These are phyloP conservation scores for Vespertilio murinus DNA, from an alignment of 2,797 vertebrate genomes.

Conservation along the genomic window DNA sequence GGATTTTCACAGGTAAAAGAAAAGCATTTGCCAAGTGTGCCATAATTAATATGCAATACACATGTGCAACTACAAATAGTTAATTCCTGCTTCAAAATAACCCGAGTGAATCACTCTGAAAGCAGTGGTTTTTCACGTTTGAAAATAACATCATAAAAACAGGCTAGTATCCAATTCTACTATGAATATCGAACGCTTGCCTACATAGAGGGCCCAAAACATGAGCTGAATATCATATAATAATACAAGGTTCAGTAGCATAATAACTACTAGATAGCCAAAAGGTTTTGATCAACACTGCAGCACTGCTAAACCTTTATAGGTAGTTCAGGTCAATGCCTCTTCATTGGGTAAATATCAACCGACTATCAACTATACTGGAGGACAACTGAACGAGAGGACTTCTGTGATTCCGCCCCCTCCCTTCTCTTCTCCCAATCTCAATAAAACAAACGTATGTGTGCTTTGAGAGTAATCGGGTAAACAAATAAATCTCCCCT, in stretches of 20 bases:
- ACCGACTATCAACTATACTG: slow-evolving; percentile 48
- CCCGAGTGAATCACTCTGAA: slow-evolving; percentile 76
- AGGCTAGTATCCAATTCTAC: slow-evolving; percentile 72
- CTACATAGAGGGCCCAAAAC: slow-evolving; percentile 66
- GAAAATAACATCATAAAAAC: slow-evolving; percentile 78
- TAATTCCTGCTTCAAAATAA: slow-evolving; percentile 79
- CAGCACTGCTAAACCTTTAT: slow-evolving; percentile 66
- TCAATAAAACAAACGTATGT: slow-evolving; percentile 54
- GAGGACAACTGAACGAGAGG: slow-evolving; percentile 55
- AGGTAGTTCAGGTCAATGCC: slow-evolving; percentile 69
- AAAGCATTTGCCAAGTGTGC: slow-evolving; percentile 79
- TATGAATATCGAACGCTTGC: slow-evolving; percentile 53
- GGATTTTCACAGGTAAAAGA: slow-evolving; percentile 82
- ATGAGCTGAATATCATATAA: slow-evolving; percentile 71
- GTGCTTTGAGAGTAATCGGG: slow-evolving; percentile 69
- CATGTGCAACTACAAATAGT: slow-evolving; percentile 79
- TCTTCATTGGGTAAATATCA: slow-evolving; percentile 59
- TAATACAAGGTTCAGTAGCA: slow-evolving; percentile 77
- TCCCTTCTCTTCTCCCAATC: slow-evolving; percentile 18
- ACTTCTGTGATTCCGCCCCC: slow-evolving; percentile 47
- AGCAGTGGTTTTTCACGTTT: slow-evolving; percentile 79
- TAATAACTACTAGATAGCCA: slow-evolving; percentile 68
- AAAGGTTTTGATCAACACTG: slow-evolving; percentile 74
- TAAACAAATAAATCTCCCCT: slow-evolving; percentile 62
- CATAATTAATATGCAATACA: slow-evolving; percentile 78